These are phyloP conservation scores for Metopolophium dirhodum DNA, from an alignment of 1,140 invertebrate genomes.

Conservation along the genomic window DNA sequence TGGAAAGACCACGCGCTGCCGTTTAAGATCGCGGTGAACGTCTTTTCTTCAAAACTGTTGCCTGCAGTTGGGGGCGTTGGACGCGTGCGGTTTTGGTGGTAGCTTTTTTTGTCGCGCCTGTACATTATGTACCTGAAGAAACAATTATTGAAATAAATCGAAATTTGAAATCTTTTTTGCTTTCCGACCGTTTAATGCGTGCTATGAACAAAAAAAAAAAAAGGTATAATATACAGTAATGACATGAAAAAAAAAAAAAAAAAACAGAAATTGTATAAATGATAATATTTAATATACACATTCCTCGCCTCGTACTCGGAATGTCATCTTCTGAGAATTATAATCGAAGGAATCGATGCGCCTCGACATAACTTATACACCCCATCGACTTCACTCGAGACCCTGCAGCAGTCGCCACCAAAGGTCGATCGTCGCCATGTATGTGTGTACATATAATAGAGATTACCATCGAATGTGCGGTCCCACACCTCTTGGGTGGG, in stretches of 20 bases:
- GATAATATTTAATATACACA: neutral
- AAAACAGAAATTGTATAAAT: neutral
- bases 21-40: neutral
- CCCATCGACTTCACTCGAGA: neutral
- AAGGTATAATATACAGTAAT: neutral
- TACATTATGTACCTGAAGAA: neutral
- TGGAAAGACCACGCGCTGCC: no score
- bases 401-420: neutral
- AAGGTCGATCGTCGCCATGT: neutral
- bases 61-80: no score
- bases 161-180: neutral
- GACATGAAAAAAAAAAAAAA: neutral
- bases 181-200: neutral
- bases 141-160: neutral
- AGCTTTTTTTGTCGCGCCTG: neutral
- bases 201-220: neutral
- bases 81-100: neutral
- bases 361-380: neutral
- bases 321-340: neutral
- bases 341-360: neutral
- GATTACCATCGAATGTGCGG: neutral
- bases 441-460: neutral
- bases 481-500: constrained; percentile 8
- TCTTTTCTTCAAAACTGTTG: neutral
- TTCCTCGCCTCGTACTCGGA: neutral